Percentiles rank a stretch among this genome's conserved stretches.
These are phyloP conservation scores for Clarias pachynema DNA, from an alignment of 2,797 vertebrate species.

Conservation along the genomic window DNA sequence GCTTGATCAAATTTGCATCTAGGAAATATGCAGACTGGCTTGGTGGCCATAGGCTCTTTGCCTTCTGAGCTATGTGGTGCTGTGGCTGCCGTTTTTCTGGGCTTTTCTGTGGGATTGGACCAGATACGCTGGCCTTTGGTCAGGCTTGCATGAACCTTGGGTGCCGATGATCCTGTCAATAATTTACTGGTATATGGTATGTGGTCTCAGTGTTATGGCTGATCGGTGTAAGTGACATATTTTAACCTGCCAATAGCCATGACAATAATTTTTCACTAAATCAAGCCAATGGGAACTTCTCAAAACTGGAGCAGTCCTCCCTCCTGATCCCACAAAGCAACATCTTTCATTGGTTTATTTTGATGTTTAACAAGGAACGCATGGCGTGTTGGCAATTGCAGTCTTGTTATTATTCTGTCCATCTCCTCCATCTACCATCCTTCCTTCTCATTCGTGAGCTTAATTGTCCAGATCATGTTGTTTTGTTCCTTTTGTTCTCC, in stretches of 20 bases:
- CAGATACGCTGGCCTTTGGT: no score
- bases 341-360: slow-evolving; percentile 64
- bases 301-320: slow-evolving; percentile 52
- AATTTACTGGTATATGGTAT: no score
- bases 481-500: neutral
- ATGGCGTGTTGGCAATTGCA: slow-evolving; percentile 58
- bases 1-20: no score
- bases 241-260: neutral
- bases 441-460: neutral
- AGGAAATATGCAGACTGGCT: no score
- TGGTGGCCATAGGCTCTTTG: no score
- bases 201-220: no score
- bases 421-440: slow-evolving; percentile 44
- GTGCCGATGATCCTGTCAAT: no score
- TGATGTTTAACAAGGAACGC: slow-evolving; percentile 70
- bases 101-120: no score
- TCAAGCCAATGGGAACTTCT: slow-evolving; percentile 60
- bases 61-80: no score
- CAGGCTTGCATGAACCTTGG: no score
- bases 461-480: slow-evolving; percentile 21
- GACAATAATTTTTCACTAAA: slow-evolving; percentile 52
- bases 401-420: slow-evolving; percentile 62
- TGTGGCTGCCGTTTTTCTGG: no score
- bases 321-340: slow-evolving; percentile 34
- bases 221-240: neutral